Conservation (phyloP, 2,797 vertebrate genomes). For the Enoplosus armatus region DNA sequence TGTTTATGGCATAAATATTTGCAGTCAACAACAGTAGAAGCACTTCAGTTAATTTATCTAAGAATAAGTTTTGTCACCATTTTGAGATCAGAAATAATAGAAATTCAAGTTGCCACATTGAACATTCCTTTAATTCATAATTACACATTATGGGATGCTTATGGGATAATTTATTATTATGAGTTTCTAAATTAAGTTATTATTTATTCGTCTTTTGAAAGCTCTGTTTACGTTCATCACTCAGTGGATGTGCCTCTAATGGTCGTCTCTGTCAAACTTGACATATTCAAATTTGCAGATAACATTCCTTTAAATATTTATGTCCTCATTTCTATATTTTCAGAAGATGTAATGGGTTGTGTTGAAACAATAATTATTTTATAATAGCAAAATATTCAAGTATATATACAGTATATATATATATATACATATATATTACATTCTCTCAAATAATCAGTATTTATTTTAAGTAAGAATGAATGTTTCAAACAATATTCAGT, state of each 20-base stretch:
- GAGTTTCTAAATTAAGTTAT: background rate
- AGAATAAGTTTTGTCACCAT: background rate
- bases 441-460: background rate
- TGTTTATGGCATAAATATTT: background rate
- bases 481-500: background rate
- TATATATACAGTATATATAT: background rate
- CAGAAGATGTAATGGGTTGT: too few species aligned
- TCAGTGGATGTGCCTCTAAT: background rate
- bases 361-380: background rate
- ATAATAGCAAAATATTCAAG: background rate
- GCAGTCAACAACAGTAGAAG: background rate
- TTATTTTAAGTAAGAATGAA: background rate
- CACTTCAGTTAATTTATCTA: background rate
- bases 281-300: background rate
- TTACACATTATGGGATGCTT: background rate
- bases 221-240: background rate
- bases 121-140: background rate
- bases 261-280: background rate
- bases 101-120: background rate
- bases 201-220: background rate
- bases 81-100: background rate
- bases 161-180: background rate
- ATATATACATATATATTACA: background rate
- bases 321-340: conserved; percentile 8
- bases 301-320: conserved; percentile 14